Evolutionary conservation across 2,888 invertebrate genomes (phyloP).

Genomic region (Drosophila putrida): DNA sequence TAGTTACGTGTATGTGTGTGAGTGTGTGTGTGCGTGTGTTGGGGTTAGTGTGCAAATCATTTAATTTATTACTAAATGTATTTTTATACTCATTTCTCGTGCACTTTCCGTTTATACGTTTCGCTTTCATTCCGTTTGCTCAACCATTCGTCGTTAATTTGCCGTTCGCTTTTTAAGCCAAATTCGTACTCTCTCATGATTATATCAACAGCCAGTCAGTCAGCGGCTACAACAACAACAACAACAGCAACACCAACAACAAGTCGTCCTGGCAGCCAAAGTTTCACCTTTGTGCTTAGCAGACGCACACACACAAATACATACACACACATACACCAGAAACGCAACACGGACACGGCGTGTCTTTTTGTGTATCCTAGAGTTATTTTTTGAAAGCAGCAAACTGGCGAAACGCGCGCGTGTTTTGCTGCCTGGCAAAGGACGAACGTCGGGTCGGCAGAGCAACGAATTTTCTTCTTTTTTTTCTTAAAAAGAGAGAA

Average conservation of each 20-base stretch:
- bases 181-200: slow-evolving; percentile 70
- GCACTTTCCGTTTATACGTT: slow-evolving; percentile 57
- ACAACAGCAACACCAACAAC: slow-evolving; percentile 32
- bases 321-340: slow-evolving; percentile 25
- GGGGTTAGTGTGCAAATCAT: slow-evolving; percentile 77
- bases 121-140: slow-evolving; percentile 49
- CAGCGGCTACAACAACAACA: slow-evolving; percentile 27
- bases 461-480: slow-evolving; percentile 29
- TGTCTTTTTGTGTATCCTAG: slow-evolving; percentile 80
- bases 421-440: slow-evolving; percentile 44
- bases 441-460: slow-evolving; percentile 21
- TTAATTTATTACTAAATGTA: slow-evolving; percentile 79
- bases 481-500: slow-evolving; percentile 11
- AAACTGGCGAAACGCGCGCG: slow-evolving; percentile 49
- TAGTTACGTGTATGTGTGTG: slow-evolving; percentile 31
- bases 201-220: slow-evolving; percentile 65
- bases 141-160: slow-evolving; percentile 69
- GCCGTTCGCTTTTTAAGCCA: slow-evolving; percentile 67
- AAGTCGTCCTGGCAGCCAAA: slow-evolving; percentile 57
- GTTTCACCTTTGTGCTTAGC: slow-evolving; percentile 73
- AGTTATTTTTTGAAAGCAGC: slow-evolving; percentile 78
- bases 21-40: slow-evolving; percentile 37
- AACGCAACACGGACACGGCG: slow-evolving; percentile 58
- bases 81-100: slow-evolving; percentile 73
- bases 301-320: slow-evolving; percentile 39